A percentile compares a stretch with the other conserved stretches of the same genome.
Evolutionary conservation across 2,113 vertebrate genomes (phyloP).

Genomic region (Neopipo cinnamomea): DNA sequence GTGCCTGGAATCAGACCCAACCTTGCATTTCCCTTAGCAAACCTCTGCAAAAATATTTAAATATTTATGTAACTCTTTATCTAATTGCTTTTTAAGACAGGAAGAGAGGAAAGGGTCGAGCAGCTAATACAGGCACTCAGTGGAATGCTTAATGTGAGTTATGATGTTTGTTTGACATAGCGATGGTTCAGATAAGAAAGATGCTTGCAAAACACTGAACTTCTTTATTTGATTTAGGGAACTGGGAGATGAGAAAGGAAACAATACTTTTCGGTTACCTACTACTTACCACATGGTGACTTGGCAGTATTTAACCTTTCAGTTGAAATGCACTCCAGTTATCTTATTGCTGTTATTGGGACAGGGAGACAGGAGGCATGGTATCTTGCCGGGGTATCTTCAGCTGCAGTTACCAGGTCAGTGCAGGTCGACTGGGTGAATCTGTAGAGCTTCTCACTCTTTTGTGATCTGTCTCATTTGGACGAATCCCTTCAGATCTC

Average conservation of each 20-base stretch:
- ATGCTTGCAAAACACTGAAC: not conserved
- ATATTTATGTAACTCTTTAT: conserved; percentile 50
- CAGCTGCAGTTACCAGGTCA: not conserved
- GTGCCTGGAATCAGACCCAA: not conserved
- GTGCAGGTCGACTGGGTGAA: not conserved
- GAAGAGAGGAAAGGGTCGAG: conserved; percentile 4
- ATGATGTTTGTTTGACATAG: not conserved
- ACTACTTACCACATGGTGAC: not conserved
- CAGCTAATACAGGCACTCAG: conserved; percentile 27
- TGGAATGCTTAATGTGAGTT: conserved; percentile 20
- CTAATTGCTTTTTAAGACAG: conserved; percentile 45
- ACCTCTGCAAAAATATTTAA: conserved; percentile 23
- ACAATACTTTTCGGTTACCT: not conserved
- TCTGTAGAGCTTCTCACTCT: not conserved
- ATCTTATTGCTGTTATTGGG: not conserved
- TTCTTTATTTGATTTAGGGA: not conserved
- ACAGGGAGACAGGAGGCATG: accelerated
- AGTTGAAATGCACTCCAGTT: not conserved
- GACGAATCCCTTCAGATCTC: not conserved
- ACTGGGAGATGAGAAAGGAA: not conserved
- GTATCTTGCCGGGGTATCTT: not conserved
- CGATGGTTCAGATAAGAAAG: not conserved
- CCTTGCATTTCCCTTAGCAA: conserved; percentile 10
- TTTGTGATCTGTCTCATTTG: not conserved
- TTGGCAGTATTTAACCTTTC: not conserved